A percentile compares a stretch with the other conserved stretches of the same genome.
Evolutionary conservation across 2,113 vertebrate species (phyloP).

Genomic region (Ia io): DNA sequence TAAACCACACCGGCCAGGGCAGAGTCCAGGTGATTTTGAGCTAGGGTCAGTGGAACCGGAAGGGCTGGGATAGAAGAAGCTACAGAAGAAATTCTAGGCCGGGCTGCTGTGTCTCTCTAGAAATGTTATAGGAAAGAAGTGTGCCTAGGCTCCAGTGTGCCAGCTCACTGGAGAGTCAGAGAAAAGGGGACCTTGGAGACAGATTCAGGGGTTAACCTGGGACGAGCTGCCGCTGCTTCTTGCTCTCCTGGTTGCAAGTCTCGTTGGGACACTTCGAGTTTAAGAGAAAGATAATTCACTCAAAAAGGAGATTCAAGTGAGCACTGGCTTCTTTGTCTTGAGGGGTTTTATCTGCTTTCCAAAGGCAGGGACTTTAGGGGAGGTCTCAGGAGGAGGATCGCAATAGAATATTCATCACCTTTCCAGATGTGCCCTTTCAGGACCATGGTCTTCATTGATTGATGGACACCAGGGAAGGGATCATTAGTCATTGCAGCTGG

Average conservation of each 20-base stretch:
- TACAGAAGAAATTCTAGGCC: not conserved
- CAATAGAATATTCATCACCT: not conserved
- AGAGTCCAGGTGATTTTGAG: not conserved
- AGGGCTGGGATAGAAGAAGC: not conserved
- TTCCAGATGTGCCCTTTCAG: not conserved
- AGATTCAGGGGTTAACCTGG: not conserved
- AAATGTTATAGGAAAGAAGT: not conserved
- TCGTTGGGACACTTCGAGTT: not conserved
- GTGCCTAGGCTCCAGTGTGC: not conserved
- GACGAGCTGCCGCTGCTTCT: not conserved
- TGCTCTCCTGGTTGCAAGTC: not conserved
- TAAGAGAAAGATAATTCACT: not conserved
- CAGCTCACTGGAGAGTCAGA: not conserved
- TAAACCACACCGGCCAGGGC: not conserved
- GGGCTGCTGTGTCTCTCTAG: not conserved
- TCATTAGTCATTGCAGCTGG: not conserved
- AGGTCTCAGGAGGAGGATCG: not conserved
- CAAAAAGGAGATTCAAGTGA: not conserved
- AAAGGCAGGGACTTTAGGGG: not conserved
- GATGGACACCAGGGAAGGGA: not conserved
- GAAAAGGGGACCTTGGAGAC: not conserved
- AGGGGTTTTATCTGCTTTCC: not conserved
- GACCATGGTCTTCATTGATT: not conserved
- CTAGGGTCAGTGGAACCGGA: not conserved
- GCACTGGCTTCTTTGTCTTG: not conserved